Evolutionary conservation across 92 coral and sea anemone species (phyloP), one percentile per base, ranked within the genome.

Genomic region (Siderastrea siderea): DNA sequence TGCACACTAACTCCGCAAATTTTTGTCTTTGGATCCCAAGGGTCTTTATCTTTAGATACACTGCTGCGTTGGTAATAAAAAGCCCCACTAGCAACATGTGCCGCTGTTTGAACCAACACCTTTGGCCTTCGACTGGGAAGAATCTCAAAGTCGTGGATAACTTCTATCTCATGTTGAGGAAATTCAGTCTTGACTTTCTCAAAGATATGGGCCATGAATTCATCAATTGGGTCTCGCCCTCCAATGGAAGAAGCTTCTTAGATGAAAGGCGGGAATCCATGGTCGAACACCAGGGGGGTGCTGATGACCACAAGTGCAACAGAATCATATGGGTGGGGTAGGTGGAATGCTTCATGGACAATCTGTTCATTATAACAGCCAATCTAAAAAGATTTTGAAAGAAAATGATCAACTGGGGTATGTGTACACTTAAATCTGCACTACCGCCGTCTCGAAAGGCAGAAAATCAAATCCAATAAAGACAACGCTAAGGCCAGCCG

Each of bases 81-180:
- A 1, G 99, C 99, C 1, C 94, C 98, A 7, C 98, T 98, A 1
- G 98, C 94, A 12, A 97, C 98, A 87, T 97, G 99, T 7, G 98
- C 98, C 0, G 99, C 99, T 2, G 99, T 97, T 77, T 97, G 99
- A 3, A 95, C 98, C 7, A 97, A 92, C 53, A 97, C 88, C 86
- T 95, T 97, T 3, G 99, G 98, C 47, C 98, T 82, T 54, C 98
- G 91, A 72, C 90, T 95, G 10, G 98, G 98, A 19, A 75, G 96
- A 19, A 95, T 65, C 77, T 97, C 99, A 82, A 92, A 95, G 72
- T 97, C 99, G 66, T 94, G 94, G 12, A 97, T 91, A 6, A 78
- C 84, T 78, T 93, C 95, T 43, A 97, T 72, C 14, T 97, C 86
- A 7, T 74, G 77, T 44, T 78, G 86, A 9, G 94, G 85, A 77